A percentile compares a stretch with the other conserved stretches of the same genome.
phyloP scores from a whole-genome alignment of 1,140 invertebrate species.

The Scaptodrosophila lebanonensis region DNA sequence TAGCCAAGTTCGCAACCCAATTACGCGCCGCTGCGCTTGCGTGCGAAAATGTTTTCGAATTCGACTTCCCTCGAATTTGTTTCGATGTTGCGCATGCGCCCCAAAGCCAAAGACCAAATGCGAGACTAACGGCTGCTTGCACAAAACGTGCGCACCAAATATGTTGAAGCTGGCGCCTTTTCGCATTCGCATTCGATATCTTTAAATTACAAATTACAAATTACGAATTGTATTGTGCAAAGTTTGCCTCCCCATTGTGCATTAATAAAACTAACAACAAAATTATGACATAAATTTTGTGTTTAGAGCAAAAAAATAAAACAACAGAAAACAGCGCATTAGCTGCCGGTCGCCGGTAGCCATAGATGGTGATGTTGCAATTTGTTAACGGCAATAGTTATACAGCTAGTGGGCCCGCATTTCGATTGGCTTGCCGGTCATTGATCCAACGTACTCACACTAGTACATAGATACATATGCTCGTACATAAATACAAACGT shows the following conservation, averaged over 20 bases:
- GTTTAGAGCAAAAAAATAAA: constrained; percentile 16
- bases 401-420: constrained; percentile 13
- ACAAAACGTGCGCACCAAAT: constrained; percentile 32
- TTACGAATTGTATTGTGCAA: constrained; percentile 45
- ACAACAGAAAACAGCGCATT: neutral
- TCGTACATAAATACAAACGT: too few relatives aligned
- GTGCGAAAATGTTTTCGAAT: constrained; percentile 7
- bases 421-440: too few relatives aligned
- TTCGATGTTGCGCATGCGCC: constrained; percentile 54
- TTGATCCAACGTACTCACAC: too few relatives aligned
- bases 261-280: constrained; percentile 43
- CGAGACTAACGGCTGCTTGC: constrained; percentile 6
- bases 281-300: constrained; percentile 46
- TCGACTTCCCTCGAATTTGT: too few relatives aligned
- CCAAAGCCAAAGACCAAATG: constrained; percentile 1
- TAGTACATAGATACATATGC: too few relatives aligned
- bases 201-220: too few relatives aligned
- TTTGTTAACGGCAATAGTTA: constrained; percentile 1
- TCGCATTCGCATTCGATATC: neutral
- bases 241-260: constrained; percentile 36
- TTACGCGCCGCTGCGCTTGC: constrained; percentile 31
- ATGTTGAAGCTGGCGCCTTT: neutral
- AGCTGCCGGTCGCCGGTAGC: constrained; percentile 6
- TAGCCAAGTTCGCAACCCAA: constrained; percentile 41
- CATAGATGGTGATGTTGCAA: constrained; percentile 9